phyloP scores from a whole-genome alignment of 1,140 invertebrate genomes.

The Calliphora vicina region DNA sequence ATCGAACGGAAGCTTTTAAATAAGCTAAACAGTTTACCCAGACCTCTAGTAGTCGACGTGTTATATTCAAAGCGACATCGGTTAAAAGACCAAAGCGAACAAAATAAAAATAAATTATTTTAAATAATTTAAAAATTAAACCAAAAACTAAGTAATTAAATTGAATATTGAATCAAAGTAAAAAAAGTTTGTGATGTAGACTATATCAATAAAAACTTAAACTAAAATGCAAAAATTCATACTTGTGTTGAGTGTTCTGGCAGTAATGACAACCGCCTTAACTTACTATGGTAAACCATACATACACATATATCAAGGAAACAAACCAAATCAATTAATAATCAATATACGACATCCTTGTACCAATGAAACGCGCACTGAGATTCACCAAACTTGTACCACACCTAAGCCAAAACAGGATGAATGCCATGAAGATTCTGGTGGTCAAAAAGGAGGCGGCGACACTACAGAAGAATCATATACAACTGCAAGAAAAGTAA shows the following conservation, averaged over 20 bases:
- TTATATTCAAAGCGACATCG: not conserved
- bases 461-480: not conserved
- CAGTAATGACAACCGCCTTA: not conserved
- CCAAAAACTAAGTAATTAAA: not conserved
- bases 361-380: not conserved
- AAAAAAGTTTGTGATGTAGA: not conserved
- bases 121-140: not conserved
- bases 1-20: not conserved
- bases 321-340: conserved; percentile 9
- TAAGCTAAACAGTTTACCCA: not conserved
- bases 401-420: not conserved
- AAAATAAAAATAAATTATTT: not conserved
- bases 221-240: not conserved
- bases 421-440: not conserved
- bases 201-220: not conserved
- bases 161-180: not conserved
- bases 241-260: not conserved
- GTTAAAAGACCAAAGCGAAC: not conserved
- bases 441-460: not conserved
- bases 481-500: no score
- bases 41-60: not conserved
- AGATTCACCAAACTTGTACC: not conserved
- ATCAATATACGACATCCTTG: conserved; percentile 21
- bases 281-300: conserved; percentile 9
- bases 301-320: not conserved